Evolutionary conservation across 2,113 vertebrate genomes (phyloP), one percentile per base, ranked within the genome.

Genomic region (Anser brachyrhynchus): DNA sequence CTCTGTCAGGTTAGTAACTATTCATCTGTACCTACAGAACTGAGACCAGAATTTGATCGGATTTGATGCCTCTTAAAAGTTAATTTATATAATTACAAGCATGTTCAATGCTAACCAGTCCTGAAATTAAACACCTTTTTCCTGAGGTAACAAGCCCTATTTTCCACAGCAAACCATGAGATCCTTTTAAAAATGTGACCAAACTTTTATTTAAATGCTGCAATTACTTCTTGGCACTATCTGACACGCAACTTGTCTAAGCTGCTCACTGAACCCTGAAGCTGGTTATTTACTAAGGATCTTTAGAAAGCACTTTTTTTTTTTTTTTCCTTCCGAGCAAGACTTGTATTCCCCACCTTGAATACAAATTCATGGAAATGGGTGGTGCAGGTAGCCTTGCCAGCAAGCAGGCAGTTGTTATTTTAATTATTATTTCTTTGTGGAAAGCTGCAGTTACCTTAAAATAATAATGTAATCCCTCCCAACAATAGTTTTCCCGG

Each of bases 361-460:
- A 97, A 95, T 89, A 96, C 88, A 96, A 97, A 97, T 97, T 96
- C 96, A 96, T 83, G 85, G 95, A 97, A 97, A 96, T 97, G 97
- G 96, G 97, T 97, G 97, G 97, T 97, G 95, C 95, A 93, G 75
- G 58, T 58, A 10, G 84, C 77, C 91, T 79, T 94, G 94, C 92
- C 90, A 91, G 93, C 85, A 86, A 94, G 84, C 57, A 96, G 65
- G 80, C 96, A 89, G 85, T 96, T 97, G 92, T 95, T 95, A 87
- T 96, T 96, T 96, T 95, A 92, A 95, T 96, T 92, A 96, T 91
- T 95, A 95, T 96, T 96, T 94, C 92, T 95, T 90, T 93, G 87
- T 93, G 84, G 80, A 96, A 95, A 86, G 84, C 82, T 91, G 82
- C 55, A 94, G 93, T 87, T 96, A 87, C 87, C 92, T 96, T 93